Conservation (phyloP, 2,888 invertebrate species). For the Meiosimyza decipiens region DNA sequence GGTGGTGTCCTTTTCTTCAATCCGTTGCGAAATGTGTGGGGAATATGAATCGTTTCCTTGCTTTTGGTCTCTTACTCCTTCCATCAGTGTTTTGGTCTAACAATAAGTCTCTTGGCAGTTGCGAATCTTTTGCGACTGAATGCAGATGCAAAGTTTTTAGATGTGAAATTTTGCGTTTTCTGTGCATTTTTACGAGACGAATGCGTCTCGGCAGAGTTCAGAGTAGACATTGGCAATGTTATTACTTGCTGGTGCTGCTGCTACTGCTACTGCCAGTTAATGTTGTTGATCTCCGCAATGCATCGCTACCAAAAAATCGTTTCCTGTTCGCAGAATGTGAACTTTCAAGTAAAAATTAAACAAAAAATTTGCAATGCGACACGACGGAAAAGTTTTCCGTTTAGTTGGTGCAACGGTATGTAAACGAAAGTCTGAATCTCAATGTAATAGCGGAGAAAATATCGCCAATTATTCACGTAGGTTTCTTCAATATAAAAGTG, state of each 20-base stretch:
- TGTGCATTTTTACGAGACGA: background rate
- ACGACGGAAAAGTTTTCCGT: constrained; percentile 39
- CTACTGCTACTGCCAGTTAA: constrained; percentile 13
- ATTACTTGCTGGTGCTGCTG: background rate
- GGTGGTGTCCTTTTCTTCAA: constrained; percentile 19
- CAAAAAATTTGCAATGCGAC: constrained; percentile 24
- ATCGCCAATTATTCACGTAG: too few relatives aligned
- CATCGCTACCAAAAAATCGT: constrained; percentile 6
- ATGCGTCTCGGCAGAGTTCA: constrained; percentile 1
- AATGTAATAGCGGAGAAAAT: too few relatives aligned
- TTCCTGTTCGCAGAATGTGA: constrained; percentile 23
- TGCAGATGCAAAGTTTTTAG: constrained; percentile 24
- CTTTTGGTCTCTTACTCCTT: background rate
- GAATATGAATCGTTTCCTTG: too few relatives aligned
- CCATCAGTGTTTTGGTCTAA: background rate
- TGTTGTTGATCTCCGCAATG: constrained; percentile 2
- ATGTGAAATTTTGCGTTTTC: constrained; percentile 2
- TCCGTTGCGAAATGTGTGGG: background rate
- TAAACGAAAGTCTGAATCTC: too few relatives aligned
- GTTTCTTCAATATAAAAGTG: too few relatives aligned
- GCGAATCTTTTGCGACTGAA: constrained; percentile 17
- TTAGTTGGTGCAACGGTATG: constrained; percentile 15
- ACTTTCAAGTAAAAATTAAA: background rate
- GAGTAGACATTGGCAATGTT: constrained; percentile 11
- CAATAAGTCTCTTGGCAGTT: constrained; percentile 19